These are phyloP conservation scores for Mustela lutreola DNA, from an alignment of 2,113 vertebrate species.

Conservation along the genomic window DNA sequence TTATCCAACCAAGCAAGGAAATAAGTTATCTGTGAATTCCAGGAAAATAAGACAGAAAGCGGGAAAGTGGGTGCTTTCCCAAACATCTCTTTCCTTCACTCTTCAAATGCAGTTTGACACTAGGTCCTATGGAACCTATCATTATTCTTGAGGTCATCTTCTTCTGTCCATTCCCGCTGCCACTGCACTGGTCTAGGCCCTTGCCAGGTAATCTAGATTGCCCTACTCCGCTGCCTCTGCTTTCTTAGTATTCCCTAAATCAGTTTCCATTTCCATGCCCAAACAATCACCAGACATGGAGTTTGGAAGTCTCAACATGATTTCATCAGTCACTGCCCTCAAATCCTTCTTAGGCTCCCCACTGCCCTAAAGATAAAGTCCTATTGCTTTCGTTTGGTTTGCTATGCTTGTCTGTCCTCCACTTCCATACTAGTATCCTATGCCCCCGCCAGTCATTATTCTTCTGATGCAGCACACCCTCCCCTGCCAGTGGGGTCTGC, in stretches of 20 bases:
- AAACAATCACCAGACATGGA: not conserved
- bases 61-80: not conserved
- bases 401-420: not conserved
- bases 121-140: not conserved
- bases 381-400: not conserved
- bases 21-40: not conserved
- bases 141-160: not conserved
- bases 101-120: not conserved
- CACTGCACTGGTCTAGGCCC: not conserved
- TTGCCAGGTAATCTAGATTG: not conserved
- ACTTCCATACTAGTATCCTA: not conserved
- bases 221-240: not conserved
- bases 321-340: not conserved
- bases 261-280: not conserved
- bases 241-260: not conserved
- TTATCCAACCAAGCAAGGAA: slow-evolving; percentile 52
- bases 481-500: not conserved
- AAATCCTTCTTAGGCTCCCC: not conserved
- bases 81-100: not conserved
- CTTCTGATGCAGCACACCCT: not conserved
- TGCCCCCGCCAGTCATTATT: not conserved
- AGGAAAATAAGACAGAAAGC: not conserved
- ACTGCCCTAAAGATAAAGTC: not conserved
- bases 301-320: not conserved
- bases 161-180: not conserved